These are phyloP conservation scores for Deroplatys truncata DNA, from an alignment of 2,888 invertebrate species.

Conservation along the genomic window DNA sequence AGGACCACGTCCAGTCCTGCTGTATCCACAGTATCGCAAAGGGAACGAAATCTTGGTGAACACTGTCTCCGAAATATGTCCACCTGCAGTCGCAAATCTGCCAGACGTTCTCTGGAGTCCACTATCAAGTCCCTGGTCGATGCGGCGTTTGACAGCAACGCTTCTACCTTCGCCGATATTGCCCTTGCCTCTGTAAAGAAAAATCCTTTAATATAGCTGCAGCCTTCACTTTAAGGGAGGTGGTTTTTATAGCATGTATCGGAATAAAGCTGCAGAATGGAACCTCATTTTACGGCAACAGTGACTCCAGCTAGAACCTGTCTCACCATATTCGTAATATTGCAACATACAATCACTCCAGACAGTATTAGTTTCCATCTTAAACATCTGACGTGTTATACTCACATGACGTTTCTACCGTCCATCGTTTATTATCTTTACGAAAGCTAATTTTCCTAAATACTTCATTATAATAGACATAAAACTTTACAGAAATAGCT, in stretches of 20 bases:
- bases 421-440: too few species aligned
- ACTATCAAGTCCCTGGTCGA: constrained; percentile 53
- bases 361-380: too few species aligned
- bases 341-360: too few species aligned
- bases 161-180: constrained; percentile 53
- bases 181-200: constrained; percentile 54
- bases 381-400: too few species aligned
- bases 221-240: neutral
- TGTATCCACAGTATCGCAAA: constrained; percentile 73
- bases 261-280: too few species aligned
- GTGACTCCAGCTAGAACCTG: too few species aligned
- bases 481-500: too few species aligned
- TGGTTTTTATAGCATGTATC: neutral
- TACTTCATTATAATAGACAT: too few species aligned
- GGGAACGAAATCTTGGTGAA: constrained; percentile 61
- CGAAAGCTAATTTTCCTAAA: too few species aligned
- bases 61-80: constrained; percentile 62
- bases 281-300: too few species aligned
- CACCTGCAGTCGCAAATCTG: constrained; percentile 56
- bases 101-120: constrained; percentile 55
- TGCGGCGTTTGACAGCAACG: constrained; percentile 54
- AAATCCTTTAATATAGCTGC: neutral
- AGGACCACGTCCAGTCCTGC: constrained; percentile 63
- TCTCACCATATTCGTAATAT: too few species aligned
- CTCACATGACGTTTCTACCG: too few species aligned